phyloP scores from a whole-genome alignment of 2,797 vertebrate species.

The Fistularia commersonii region DNA sequence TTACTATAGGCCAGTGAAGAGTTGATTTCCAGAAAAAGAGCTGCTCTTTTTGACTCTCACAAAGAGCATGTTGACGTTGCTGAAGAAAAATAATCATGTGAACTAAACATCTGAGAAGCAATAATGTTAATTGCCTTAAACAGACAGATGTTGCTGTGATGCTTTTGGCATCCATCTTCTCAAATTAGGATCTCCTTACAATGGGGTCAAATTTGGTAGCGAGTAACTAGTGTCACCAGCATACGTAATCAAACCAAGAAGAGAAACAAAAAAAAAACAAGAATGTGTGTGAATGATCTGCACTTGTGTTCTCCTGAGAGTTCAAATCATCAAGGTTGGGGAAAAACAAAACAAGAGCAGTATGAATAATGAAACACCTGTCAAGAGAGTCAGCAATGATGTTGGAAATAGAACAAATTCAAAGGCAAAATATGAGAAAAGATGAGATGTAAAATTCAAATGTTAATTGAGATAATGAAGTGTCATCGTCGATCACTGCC shows the following conservation, averaged over 20 bases:
- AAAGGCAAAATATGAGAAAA: slow-evolving; percentile 39
- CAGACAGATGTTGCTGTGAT: slow-evolving; percentile 23
- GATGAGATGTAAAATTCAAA: slow-evolving; percentile 43
- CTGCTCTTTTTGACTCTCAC: slow-evolving; percentile 47
- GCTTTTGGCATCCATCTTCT: slow-evolving; percentile 45
- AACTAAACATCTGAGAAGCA: slow-evolving; percentile 21
- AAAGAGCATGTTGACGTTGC: slow-evolving; percentile 6
- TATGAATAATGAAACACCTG: slow-evolving; percentile 72
- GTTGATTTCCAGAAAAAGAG: slow-evolving; percentile 6
- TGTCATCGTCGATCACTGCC: slow-evolving; percentile 29
- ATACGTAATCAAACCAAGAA: slow-evolving; percentile 58
- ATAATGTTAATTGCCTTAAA: slow-evolving; percentile 40
- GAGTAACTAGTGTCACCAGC: slow-evolving; percentile 43
- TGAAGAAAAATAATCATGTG: slow-evolving; percentile 13
- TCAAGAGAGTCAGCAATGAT: slow-evolving; percentile 42
- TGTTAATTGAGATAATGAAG: slow-evolving; percentile 64
- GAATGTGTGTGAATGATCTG: slow-evolving; percentile 46
- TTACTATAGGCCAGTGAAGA: slow-evolving; percentile 28
- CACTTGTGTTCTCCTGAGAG: slow-evolving; percentile 61
- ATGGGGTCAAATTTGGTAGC: slow-evolving; percentile 45
- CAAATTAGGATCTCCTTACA: slow-evolving; percentile 42
- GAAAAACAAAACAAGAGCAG: slow-evolving; percentile 56
- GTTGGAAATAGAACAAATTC: slow-evolving; percentile 46
- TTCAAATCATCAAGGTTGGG: slow-evolving; percentile 62
- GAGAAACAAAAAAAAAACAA: slow-evolving; percentile 20